These are phyloP conservation scores for Antigone vipio DNA, from an alignment of 2,113 vertebrate species.

Conservation along the genomic window DNA sequence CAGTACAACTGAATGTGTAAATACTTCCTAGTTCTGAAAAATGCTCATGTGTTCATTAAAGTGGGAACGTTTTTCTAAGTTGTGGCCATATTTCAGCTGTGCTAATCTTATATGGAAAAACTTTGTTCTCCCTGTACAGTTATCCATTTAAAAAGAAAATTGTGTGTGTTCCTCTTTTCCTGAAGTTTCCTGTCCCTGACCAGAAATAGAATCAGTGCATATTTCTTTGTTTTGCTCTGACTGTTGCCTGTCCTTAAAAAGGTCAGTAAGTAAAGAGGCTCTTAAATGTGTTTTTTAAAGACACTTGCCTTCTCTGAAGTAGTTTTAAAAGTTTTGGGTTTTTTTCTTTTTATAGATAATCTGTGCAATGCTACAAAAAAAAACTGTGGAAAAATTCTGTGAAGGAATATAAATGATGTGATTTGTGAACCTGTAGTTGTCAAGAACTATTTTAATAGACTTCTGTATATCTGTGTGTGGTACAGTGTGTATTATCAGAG, in stretches of 20 bases:
- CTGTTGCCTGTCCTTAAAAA: background rate
- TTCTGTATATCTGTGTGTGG: background rate
- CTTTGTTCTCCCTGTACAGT: constrained; percentile 42
- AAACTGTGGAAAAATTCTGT: background rate
- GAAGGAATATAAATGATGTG: background rate
- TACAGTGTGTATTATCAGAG: background rate
- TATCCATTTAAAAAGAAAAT: constrained; percentile 48
- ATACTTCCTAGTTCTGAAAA: background rate
- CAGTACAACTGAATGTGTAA: background rate
- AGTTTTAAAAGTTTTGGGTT: background rate
- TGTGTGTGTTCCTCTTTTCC: constrained; percentile 56
- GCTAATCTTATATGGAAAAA: background rate
- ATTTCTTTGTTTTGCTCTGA: background rate
- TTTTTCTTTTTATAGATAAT: background rate
- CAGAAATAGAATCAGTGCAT: background rate
- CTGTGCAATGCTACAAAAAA: background rate
- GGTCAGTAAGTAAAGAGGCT: background rate
- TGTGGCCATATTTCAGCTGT: background rate
- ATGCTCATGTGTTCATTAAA: background rate
- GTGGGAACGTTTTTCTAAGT: background rate
- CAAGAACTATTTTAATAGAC: background rate
- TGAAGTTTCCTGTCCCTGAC: constrained; percentile 14
- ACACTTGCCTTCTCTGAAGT: background rate
- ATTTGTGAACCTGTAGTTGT: background rate
- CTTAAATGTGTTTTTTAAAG: background rate